Evolutionary conservation across 2,888 invertebrate genomes (phyloP), one percentile per base, ranked within the genome.

Genomic region (Notocelia uddmanniana): DNA sequence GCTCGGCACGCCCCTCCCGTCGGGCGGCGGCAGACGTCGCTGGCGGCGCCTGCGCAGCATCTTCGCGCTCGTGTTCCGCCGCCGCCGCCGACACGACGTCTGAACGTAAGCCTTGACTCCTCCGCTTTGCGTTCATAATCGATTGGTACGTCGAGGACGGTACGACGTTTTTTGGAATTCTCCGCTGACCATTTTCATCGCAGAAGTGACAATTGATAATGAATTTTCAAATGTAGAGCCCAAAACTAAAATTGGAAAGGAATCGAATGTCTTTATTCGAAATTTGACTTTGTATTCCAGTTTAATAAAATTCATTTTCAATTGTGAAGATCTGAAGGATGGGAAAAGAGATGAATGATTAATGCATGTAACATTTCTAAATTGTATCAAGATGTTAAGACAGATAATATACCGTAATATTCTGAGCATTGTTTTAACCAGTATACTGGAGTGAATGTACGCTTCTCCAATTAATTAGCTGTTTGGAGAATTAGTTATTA

Each of bases 31-130:
- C 63, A 95, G 97, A 75, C 96, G 97, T 76, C 96, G 97, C 75
- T 97, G 97, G 97, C 96, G 97, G 91, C 95, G 97, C 19, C 93
- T 97, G 72, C 95, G 97, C 83, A 97, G 97, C 79, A 97, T 97
- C 84, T 97, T 97, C 85, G 97, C 97, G 63, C 94, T 97, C 76
- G 97, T 97, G 74, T 97, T 97, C 88, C 95, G 96, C 75, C 92
- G 95, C 73, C 94, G 95, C 78, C 92, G 95, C 74, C 92, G 93
- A 11, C 89, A 87, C n/a, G 85, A 86, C 68, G 76, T 87, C 48
- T 80, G 85, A 64, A 62, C 45, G 63, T 63, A 63, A 52, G 72
- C 88, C 89, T 23, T 89, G 84, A 19, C 31, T 11, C 62, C 82
- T 77, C 73, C 70, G 21, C 64, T 68, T 19, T 59, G 62, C 52